phyloP scores from a whole-genome alignment of 92 coral and sea anemone species.

The Porites evermanni region DNA sequence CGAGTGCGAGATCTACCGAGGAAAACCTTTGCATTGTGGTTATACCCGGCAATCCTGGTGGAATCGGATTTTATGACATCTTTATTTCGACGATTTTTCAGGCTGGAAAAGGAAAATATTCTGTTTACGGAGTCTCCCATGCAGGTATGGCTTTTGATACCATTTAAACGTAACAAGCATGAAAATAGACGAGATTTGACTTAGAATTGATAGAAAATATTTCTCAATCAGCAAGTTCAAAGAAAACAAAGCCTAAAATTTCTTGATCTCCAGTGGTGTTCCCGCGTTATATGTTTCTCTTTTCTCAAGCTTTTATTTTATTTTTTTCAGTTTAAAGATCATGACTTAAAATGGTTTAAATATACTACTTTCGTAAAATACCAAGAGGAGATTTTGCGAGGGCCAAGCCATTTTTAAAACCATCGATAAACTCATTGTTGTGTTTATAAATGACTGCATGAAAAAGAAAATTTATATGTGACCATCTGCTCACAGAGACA shows the following conservation, averaged over 20 bases:
- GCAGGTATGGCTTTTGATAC: constrained; percentile 75
- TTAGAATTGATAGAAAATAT: too few relatives aligned
- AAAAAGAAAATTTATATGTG: neutral
- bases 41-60: constrained; percentile 97
- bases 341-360: neutral
- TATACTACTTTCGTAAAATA: neutral
- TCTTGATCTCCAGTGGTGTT: neutral
- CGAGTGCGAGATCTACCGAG: constrained; percentile 62
- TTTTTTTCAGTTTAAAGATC: neutral
- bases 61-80: constrained; percentile 91
- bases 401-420: neutral
- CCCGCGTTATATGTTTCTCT: neutral
- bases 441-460: neutral
- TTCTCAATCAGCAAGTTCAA: neutral
- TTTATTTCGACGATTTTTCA: constrained; percentile 81
- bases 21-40: constrained; percentile 73
- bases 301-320: neutral
- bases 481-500: constrained; percentile 30
- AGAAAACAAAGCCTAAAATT: neutral
- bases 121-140: constrained; percentile 93
- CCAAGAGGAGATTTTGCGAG: neutral
- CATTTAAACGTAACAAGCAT: neutral
- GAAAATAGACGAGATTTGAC: neutral
- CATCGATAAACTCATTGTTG: neutral
- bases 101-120: constrained; percentile 73